These are phyloP conservation scores for Calycopis cecrops DNA, from an alignment of 1,140 invertebrate genomes.

Conservation along the genomic window DNA sequence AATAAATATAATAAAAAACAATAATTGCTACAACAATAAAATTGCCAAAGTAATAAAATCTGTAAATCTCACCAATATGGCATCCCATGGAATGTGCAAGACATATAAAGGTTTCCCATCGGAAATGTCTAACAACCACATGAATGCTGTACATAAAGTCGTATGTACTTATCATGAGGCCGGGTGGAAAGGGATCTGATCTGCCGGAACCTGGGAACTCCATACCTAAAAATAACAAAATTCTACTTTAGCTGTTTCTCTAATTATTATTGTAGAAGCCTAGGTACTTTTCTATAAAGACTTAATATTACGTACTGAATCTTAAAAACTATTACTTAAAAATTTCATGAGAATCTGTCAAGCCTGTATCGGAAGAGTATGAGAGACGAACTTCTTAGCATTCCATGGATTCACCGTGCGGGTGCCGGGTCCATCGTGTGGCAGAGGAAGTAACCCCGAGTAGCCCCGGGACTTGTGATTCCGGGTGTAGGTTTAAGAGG, in stretches of 20 bases:
- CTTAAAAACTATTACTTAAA: too few relatives aligned
- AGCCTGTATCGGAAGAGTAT: too few relatives aligned
- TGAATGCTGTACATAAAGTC: slow-evolving; percentile 70
- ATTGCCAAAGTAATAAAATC: too few relatives aligned
- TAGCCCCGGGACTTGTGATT: too few relatives aligned
- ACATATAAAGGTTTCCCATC: slow-evolving; percentile 81
- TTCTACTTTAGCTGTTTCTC: background rate
- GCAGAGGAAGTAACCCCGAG: too few relatives aligned
- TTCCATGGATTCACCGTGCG: too few relatives aligned
- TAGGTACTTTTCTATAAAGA: background rate
- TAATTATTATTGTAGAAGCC: background rate
- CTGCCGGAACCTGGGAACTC: slow-evolving; percentile 48
- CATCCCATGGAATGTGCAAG: slow-evolving; percentile 82
- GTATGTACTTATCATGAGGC: slow-evolving; percentile 39
- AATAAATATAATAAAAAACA: too few relatives aligned
- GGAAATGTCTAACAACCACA: slow-evolving; percentile 81
- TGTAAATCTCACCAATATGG: slow-evolving; percentile 39
- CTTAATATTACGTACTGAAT: background rate
- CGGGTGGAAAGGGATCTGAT: slow-evolving; percentile 43
- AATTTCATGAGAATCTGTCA: too few relatives aligned
- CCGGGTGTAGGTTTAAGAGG: too few relatives aligned
- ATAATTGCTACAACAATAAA: too few relatives aligned
- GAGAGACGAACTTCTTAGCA: too few relatives aligned
- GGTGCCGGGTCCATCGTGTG: too few relatives aligned
- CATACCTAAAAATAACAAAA: slow-evolving; percentile 35